Evolutionary conservation across 2,113 vertebrate genomes (phyloP).

Genomic region (Solenodon paradoxus): DNA sequence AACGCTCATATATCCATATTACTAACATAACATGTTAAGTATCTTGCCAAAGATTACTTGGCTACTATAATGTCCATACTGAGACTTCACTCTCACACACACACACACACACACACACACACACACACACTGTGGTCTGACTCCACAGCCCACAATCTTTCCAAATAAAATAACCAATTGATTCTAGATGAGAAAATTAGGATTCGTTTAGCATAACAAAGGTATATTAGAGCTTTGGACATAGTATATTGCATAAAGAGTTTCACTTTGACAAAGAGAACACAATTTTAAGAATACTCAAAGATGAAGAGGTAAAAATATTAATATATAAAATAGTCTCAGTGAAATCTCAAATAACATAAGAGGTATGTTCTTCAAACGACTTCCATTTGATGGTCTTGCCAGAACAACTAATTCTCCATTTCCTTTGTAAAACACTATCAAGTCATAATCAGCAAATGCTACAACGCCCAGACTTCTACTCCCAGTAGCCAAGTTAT

Average conservation of each 20-base stretch:
- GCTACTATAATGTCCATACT: background rate
- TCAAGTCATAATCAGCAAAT: background rate
- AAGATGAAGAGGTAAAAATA: background rate
- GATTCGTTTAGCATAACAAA: background rate
- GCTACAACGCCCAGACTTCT: background rate
- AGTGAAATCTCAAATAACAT: background rate
- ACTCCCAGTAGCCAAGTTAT: background rate
- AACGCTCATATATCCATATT: background rate
- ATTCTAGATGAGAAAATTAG: conserved; percentile 3
- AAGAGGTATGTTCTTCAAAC: background rate
- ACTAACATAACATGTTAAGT: background rate
- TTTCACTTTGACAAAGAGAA: background rate
- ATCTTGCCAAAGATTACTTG: background rate
- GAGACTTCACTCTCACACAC: no score
- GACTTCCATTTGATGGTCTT: background rate
- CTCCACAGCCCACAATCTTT: background rate
- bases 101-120: no score
- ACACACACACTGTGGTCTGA: background rate
- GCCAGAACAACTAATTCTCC: background rate
- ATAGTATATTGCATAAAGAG: background rate
- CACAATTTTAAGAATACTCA: background rate
- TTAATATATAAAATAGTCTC: background rate
- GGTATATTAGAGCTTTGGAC: background rate
- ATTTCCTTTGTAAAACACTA: background rate
- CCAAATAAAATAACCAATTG: conserved; percentile 33